Base-by-base conservation (phyloP, 2,113 vertebrate species). In the Caloenas nicobarica region DNA sequence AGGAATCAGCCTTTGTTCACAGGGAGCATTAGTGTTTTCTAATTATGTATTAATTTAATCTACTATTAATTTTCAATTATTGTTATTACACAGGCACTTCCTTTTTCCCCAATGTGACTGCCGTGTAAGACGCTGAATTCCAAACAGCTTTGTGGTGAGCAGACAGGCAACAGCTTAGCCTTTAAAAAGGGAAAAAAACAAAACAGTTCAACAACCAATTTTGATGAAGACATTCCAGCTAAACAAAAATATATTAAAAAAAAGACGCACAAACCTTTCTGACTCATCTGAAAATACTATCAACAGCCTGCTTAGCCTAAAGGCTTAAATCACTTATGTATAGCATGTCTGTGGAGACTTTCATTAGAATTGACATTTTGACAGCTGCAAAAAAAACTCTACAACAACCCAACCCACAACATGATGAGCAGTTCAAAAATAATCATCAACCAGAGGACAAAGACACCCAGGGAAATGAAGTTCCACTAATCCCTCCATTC, bases 321-420 rank as follows among this genome's bases (percentile, higher is more conserved):
- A 96, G 93, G 92, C 93, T 97, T 71, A 83, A 91, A 94, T 86
- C 89, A 96, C 81, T 96, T 88, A 96, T 91, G 92, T 89, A 88
- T n/a, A 70, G 72, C 4, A 1, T 66, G 54, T 94, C 94, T 96
- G 82, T 11, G 50, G 89, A 97, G 96, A 94, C 64, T 96, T 92
- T 93, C 97, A 97, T 96, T 96, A 97, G 91, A 97, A 97, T 0
- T 91, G 97, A 96, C 95, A 96, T 96, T 97, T 80, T 97, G 97
- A 97, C 96, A 97, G 96, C 95, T 73, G 86, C 68, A 93, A 74
- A 93, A 79, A 57, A 86, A 92, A 72, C 88, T n/a, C 51, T 25
- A 62, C 90, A 95, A 89, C 42, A 36, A 38, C 62, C 74, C 74
- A 54, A 78, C n/a, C 73, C 78, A 18, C 78, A 95, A 54, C 36